phyloP scores from a whole-genome alignment of 2,113 vertebrate species.

The Tricholaema leucomelas region DNA sequence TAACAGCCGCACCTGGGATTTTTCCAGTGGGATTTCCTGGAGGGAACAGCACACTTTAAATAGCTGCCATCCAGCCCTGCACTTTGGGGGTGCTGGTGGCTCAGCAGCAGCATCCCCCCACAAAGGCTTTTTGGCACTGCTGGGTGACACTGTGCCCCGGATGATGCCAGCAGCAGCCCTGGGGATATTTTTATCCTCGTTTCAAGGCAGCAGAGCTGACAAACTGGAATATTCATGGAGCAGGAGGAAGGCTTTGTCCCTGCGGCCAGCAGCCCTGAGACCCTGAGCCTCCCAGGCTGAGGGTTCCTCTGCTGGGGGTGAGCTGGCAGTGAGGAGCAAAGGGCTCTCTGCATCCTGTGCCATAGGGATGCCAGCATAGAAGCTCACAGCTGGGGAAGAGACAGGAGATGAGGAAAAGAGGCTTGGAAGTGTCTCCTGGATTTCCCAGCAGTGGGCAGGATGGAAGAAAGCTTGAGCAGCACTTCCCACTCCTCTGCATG shows the following conservation, averaged over 20 bases:
- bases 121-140: neutral
- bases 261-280: neutral
- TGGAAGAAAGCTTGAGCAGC: neutral
- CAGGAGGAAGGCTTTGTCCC: neutral
- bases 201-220: neutral
- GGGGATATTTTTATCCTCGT: conserved; percentile 55
- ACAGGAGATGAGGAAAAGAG: neutral
- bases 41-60: neutral
- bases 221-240: conserved; percentile 13
- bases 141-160: fast-evolving
- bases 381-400: neutral
- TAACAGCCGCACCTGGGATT: neutral
- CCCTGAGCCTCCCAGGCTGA: fast-evolving
- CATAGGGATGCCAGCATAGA: fast-evolving
- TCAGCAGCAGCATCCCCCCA: neutral
- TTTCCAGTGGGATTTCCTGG: neutral
- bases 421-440: neutral
- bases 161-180: neutral
- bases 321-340: fast-evolving
- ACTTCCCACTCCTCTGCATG: neutral
- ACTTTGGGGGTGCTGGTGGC: neutral
- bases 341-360: fast-evolving
- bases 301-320: neutral
- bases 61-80: neutral
- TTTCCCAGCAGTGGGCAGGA: neutral